Evolutionary conservation across 2,888 invertebrate species (phyloP).

Genomic region (Carterocephalus palaemon): DNA sequence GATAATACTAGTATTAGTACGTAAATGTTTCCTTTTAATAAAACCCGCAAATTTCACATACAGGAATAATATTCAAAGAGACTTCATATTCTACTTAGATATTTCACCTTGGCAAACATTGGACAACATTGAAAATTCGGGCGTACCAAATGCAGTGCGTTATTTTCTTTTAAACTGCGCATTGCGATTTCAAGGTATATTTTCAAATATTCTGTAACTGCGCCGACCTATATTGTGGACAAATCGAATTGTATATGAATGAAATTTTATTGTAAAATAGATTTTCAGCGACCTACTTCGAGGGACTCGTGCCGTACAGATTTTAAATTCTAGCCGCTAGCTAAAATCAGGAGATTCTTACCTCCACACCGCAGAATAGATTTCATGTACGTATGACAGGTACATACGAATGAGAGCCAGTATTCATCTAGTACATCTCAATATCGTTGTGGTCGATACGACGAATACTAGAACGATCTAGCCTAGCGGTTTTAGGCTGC

Average conservation of each 20-base stretch:
- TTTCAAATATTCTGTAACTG: constrained; percentile 20
- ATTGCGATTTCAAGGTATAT: constrained; percentile 14
- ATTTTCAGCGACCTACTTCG: constrained; percentile 17
- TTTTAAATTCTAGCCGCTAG: neutral
- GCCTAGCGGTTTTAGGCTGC: too few relatives aligned
- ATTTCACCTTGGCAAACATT: constrained; percentile 5
- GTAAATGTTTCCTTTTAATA: too few relatives aligned
- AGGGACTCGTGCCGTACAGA: constrained; percentile 1
- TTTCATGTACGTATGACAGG: too few relatives aligned
- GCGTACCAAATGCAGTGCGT: neutral
- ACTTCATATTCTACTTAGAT: too few relatives aligned
- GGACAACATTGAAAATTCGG: constrained; percentile 5
- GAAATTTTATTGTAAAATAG: constrained; percentile 17
- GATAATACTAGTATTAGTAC: too few relatives aligned
- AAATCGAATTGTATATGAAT: constrained; percentile 22
- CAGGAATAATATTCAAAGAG: too few relatives aligned
- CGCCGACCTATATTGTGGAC: constrained; percentile 17
- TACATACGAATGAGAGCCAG: too few relatives aligned
- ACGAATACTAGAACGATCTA: too few relatives aligned
- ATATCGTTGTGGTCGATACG: too few relatives aligned
- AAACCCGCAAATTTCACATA: too few relatives aligned
- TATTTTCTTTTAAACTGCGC: constrained; percentile 6
- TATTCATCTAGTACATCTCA: too few relatives aligned
- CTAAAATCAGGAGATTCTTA: neutral
- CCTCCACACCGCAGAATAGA: too few relatives aligned